These are phyloP conservation scores for Drosophila elegans DNA, from an alignment of 1,140 invertebrate species.

Conservation along the genomic window DNA sequence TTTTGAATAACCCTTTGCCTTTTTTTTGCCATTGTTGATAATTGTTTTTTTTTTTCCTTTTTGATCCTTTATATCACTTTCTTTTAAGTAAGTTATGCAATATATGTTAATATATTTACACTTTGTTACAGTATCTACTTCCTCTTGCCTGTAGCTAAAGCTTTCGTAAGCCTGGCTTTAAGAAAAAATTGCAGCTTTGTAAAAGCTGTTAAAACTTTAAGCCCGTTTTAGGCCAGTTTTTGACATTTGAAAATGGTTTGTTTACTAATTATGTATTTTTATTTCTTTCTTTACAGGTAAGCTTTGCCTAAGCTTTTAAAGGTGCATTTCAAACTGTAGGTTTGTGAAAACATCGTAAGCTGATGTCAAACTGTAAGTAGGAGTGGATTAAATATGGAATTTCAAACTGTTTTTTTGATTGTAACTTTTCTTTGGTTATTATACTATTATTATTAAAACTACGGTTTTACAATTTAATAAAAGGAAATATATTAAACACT, in stretches of 20 bases:
- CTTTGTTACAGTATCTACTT: neutral
- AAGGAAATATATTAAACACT: no score
- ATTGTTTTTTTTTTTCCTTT: no score
- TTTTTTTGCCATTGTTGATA: no score
- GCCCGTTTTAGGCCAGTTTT: neutral
- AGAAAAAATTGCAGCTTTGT: neutral
- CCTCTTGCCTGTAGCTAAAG: neutral
- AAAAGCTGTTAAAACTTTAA: neutral
- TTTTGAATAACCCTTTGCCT: no score
- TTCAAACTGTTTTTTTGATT: neutral
- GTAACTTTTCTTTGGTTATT: neutral
- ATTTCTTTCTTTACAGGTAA: conserved; percentile 45
- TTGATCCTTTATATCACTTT: no score
- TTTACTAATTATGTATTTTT: neutral
- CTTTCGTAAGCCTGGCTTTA: neutral
- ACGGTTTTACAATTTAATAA: no score
- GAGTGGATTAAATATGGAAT: neutral
- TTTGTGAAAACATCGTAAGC: neutral
- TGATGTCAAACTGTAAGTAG: conserved; percentile 16
- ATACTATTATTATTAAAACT: no score
- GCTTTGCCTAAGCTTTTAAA: conserved; percentile 16
- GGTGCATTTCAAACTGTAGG: conserved; percentile 20
- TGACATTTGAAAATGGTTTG: neutral
- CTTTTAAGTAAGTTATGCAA: no score
- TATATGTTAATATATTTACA: neutral